phyloP scores from a whole-genome alignment of 1,140 invertebrate genomes.

The Ptiloglossa arizonensis region DNA sequence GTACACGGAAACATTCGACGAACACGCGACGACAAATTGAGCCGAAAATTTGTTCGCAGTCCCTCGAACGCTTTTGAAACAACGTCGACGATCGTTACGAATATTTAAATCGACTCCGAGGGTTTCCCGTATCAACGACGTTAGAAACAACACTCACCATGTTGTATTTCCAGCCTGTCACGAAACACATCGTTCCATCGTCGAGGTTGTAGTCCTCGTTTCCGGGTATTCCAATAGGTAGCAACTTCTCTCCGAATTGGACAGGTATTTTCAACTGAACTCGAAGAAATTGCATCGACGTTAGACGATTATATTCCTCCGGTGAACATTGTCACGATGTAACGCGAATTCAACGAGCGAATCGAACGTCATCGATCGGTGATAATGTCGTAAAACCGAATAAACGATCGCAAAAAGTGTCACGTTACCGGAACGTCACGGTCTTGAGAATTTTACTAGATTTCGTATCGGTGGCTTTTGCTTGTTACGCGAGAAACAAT shows the following conservation, averaged over 20 bases:
- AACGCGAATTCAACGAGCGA: too few species aligned
- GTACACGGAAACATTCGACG: background rate
- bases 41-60: background rate
- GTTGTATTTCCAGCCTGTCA: constrained; percentile 83
- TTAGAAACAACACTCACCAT: constrained; percentile 29
- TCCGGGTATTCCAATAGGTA: constrained; percentile 67
- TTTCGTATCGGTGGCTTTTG: too few species aligned
- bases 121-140: background rate
- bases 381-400: too few species aligned
- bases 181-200: constrained; percentile 73
- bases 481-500: background rate
- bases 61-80: too few species aligned
- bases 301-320: background rate
- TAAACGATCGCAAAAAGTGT: too few species aligned
- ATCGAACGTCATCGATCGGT: too few species aligned
- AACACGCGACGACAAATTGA: background rate
- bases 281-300: constrained; percentile 7
- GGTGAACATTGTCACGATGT: too few species aligned
- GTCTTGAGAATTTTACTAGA: too few species aligned
- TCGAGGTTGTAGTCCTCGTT: constrained; percentile 40
- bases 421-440: too few species aligned
- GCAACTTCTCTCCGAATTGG: constrained; percentile 66
- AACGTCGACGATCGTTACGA: too few species aligned
- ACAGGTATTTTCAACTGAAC: constrained; percentile 61
- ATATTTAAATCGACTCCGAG: too few species aligned